Base-by-base conservation (phyloP, 2,888 invertebrate species). In the Ischnura elegans region DNA sequence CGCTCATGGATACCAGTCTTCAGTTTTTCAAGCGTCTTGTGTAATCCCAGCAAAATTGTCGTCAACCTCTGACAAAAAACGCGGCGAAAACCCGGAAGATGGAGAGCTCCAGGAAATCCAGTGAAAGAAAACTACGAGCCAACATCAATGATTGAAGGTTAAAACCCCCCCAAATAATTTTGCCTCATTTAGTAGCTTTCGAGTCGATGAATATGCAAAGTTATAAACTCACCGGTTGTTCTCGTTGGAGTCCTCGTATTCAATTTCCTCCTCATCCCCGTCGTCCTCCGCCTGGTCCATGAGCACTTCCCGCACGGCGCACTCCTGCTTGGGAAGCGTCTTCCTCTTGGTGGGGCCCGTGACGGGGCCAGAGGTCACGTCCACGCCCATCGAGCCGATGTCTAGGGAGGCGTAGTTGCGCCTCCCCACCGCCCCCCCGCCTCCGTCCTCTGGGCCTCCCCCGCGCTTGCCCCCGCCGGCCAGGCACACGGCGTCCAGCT, bases 331-430 rank as follows among this genome's bases (percentile, higher is more conserved):
- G 36, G 76, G 76, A 25, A 90, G 61, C 45, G 55, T 55, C 61
- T 55, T 90, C 61, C 90, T 90, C 43, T 61, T 90, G n/a, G 90
- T 61, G 66, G 90, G 90, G 16, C 90, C 90, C 25, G 90, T 90
- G 42, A 90, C 94, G 21, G 97, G 97, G 51, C 97, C 97, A 86
- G 97, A 97, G 94, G 96, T 97, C 94, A 97, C 96, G 95, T 97
- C 97, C 93, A 97, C 97, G 45, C 98, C 98, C 97, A 97, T 97
- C 94, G 97, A 97, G 94, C 97, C 97, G 94, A 97, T 97, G 95
- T 97, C 97, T 94, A 97, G 96, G 94, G 97, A 96, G 84, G 97
- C 97, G 96, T 97, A 98, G 94, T 97, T 96, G 95, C 97, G 97
- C 94, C 98, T 95, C 13, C 51, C 51, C 51, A 51, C 61, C 4